A percentile compares a stretch with the other conserved stretches of the same genome.
Evolutionary conservation across 2,113 vertebrate genomes (phyloP).

Genomic region (Lynx canadensis): DNA sequence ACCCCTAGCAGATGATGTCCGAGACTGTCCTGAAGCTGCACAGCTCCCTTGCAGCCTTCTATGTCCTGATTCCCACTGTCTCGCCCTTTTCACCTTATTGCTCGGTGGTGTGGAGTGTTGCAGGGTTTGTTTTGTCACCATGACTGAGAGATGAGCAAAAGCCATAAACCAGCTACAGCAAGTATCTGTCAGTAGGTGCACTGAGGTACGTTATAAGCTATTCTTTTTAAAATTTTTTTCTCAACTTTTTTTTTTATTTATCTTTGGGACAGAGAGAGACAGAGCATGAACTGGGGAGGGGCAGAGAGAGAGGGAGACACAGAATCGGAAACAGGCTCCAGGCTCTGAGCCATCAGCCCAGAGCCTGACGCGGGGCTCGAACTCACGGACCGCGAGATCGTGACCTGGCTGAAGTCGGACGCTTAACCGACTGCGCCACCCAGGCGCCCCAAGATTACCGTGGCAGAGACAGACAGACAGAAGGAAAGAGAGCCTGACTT

Average conservation of each 20-base stretch:
- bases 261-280: too few relatives aligned
- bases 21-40: background rate
- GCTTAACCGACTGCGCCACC: too few relatives aligned
- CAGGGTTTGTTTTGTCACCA: background rate
- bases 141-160: background rate
- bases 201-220: background rate
- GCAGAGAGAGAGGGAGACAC: too few relatives aligned
- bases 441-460: background rate
- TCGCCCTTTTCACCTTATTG: background rate
- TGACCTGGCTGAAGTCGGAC: too few relatives aligned
- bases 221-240: background rate
- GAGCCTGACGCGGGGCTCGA: fast-evolving
- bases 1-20: background rate
- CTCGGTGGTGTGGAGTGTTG: background rate
- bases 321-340: too few relatives aligned
- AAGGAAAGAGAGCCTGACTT: background rate
- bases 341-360: too few relatives aligned
- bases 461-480: background rate
- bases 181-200: background rate
- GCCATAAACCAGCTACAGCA: background rate
- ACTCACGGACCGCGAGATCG: too few relatives aligned
- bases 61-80: background rate
- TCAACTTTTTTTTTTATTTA: too few relatives aligned
- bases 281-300: too few relatives aligned
- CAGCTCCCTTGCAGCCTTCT: background rate